phyloP scores from a whole-genome alignment of 2,888 invertebrate species.

The Synanthedon formicaeformis region DNA sequence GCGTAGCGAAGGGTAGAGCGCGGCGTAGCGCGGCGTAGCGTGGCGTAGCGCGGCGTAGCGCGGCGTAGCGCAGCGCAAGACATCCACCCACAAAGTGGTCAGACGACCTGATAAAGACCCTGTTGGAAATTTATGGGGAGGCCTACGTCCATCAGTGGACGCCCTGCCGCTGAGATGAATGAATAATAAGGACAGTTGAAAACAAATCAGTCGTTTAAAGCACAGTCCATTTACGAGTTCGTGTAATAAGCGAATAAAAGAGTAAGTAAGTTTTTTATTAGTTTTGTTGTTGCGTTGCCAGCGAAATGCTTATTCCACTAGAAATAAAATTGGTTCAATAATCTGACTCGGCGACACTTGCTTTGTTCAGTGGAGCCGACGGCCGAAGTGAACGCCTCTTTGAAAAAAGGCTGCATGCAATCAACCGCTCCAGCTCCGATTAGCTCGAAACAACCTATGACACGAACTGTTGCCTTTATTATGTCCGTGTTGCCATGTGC shows the following conservation, averaged over 20 bases:
- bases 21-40: no score
- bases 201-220: no score
- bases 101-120: no score
- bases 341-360: constrained; percentile 45
- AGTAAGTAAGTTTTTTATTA: not conserved
- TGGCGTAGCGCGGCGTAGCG: no score
- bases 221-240: no score
- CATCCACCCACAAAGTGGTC: no score
- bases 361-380: constrained; percentile 50
- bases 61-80: no score
- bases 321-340: constrained; percentile 56
- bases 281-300: not conserved
- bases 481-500: constrained; percentile 25
- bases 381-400: constrained; percentile 14
- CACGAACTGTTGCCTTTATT: constrained; percentile 46
- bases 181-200: no score
- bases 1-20: no score
- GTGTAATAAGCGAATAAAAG: not conserved
- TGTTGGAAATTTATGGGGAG: no score
- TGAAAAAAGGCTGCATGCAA: constrained; percentile 41
- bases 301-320: constrained; percentile 20
- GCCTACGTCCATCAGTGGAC: no score
- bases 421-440: constrained; percentile 46
- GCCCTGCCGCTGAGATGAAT: no score
- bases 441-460: constrained; percentile 49